phyloP scores from a whole-genome alignment of 2,113 vertebrate species.

The Actenoides lindsayi region DNA sequence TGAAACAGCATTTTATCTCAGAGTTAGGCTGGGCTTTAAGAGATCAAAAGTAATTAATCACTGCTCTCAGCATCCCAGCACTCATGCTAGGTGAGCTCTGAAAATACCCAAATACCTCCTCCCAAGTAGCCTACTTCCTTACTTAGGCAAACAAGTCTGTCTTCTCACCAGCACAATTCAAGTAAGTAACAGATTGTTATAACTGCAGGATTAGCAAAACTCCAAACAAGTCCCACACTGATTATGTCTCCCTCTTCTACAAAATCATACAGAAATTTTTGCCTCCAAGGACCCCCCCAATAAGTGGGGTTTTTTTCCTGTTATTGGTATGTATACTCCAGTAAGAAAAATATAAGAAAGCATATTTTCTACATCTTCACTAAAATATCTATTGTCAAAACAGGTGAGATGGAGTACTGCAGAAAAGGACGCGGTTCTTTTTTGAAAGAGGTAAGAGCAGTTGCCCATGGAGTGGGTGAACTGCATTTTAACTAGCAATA shows the following conservation, averaged over 20 bases:
- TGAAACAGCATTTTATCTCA: neutral
- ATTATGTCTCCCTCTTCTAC: neutral
- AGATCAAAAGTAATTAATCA: neutral
- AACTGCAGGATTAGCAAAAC: neutral
- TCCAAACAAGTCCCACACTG: neutral
- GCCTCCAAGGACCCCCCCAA: neutral
- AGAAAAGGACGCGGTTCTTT: neutral
- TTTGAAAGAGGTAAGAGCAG: neutral
- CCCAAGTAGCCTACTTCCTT: neutral
- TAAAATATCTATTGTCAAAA: neutral
- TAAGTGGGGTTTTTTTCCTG: rapidly evolving
- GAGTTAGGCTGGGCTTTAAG: neutral
- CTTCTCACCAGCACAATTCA: neutral
- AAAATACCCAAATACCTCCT: neutral
- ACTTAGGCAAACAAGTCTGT: neutral
- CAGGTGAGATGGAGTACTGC: neutral
- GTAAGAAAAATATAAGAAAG: neutral
- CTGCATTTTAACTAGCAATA: neutral
- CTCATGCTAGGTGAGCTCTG: neutral
- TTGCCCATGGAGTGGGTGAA: rapidly evolving
- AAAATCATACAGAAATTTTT: neutral
- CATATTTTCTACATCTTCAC: neutral
- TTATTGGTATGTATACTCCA: neutral
- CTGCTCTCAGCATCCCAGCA: neutral
- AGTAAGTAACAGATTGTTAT: neutral